Evolutionary conservation across 2,888 invertebrate genomes (phyloP), one percentile per base, ranked within the genome.

Genomic region (Monopis laevigella): DNA sequence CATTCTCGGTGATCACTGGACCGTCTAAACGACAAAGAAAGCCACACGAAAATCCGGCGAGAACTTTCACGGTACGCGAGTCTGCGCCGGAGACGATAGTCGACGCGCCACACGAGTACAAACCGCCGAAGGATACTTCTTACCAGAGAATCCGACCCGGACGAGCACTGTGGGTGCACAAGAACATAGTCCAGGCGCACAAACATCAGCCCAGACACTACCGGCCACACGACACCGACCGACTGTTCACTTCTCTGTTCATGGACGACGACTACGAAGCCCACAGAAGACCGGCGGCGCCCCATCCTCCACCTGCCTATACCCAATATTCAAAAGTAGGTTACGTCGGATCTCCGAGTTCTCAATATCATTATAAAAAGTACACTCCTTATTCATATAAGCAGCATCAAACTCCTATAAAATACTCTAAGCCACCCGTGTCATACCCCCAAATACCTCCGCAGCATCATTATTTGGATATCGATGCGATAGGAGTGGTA

Each of bases 61-160:
- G 85, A 58, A 84, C 85, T n/a, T 89, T 86, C 51, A 84, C 88
- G 12, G 82, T 88, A 10, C 81, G 80, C 44, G 85, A 86, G 51
- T 62, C 57, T 36, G 45, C 57, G 17, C 82, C 82, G 32, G 74
- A 80, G 41, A 53, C 48, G 42, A 50, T 54, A 14, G 44, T 52
- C 2, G 56, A 56, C 2, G 49, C 46, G 38, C 63, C 61, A 0
- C 58, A 56, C 21, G 47, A 54, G 29, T 50, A 48, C 18, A 49
- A 50, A 12, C 51, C 46, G 43, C 43, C 52, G 28, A 50, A 54
- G 38, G 51, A 53, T 3, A 28, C 40, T 2, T 8, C 21, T 12
- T 44, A 43, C n/a, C 54, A 53, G 12, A 49, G 48, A 6, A 51
- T 54, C 2, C 56, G 68, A 43, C 61, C 65, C 1, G 65, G 68